Evolutionary conservation across 2,888 invertebrate genomes (phyloP), one percentile per base, ranked within the genome.

Genomic region (Eupithecia vulgata): DNA sequence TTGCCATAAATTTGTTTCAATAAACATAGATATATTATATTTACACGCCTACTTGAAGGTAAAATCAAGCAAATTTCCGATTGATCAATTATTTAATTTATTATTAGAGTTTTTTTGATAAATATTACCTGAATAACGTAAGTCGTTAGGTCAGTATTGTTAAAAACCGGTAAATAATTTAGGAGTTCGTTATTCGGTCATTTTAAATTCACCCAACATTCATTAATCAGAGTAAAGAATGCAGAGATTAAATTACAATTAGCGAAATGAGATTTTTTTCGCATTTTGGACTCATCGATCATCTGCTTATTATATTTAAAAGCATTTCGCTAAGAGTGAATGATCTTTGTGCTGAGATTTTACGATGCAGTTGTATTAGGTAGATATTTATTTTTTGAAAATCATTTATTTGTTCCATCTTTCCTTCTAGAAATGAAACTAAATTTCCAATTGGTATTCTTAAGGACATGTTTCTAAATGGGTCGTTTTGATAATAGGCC

Each of bases 221-320:
- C 66, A 69, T 71, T 69, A 69, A 71, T 67, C 69, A 71, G 42
- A 61, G 34, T 37, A 37, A 68, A 35, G 42, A 71, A 69, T 66
- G 59, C 52, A 35, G n/a, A 62, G n/a, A 35, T 71, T 74, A 71
- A 71, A 74, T 65, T 67, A 64, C 68, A 65, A 74, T 71, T 67
- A 74, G 70, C 37, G 68, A 68, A 66, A 42, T 45, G 59, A 61
- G 71, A 48, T 34, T 48, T 66, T 69, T 68, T 61, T 42, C 40
- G 48, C 59, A 52, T 37, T 35, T 30, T n/a, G n/a, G 7, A n/a
- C 37, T 62, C 35, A 62, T 62, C 35, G 62, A 62, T 62, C 62
- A 62, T 62, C 35, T 62, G 62, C 62, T 62, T 62, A 15, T 62
- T 35, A 35, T 17, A 6, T 62, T 35, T n/a, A 30, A 62, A 62